phyloP scores from a whole-genome alignment of 2,113 vertebrate species.

The Poecile atricapillus region DNA sequence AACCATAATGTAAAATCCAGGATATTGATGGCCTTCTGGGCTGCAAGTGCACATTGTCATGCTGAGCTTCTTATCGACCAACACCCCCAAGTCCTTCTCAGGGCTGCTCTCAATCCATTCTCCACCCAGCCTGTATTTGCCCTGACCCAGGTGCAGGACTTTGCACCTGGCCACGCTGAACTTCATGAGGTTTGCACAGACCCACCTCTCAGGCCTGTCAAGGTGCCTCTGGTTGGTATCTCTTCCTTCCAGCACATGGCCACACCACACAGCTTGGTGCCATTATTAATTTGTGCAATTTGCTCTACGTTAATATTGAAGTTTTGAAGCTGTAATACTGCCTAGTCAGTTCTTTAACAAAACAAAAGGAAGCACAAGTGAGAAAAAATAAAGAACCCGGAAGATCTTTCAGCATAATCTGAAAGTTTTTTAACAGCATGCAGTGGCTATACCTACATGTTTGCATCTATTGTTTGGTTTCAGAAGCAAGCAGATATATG shows the following conservation, averaged over 20 bases:
- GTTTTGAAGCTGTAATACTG: not conserved
- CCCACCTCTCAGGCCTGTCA: not conserved
- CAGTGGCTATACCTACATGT: not conserved
- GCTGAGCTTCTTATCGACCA: not conserved
- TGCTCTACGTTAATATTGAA: not conserved
- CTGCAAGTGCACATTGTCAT: not conserved
- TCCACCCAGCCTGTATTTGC: not conserved
- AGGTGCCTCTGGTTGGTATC: not conserved
- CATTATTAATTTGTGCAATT: not conserved
- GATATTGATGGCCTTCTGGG: not conserved
- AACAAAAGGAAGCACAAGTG: not conserved
- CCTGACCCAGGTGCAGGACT: not conserved
- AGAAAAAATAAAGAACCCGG: not conserved
- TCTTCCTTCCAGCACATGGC: not conserved
- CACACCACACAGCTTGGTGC: not conserved
- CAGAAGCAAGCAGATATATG: not conserved
- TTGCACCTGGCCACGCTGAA: not conserved
- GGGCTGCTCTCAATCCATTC: not conserved
- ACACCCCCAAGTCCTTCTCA: not conserved
- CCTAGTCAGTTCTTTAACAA: not conserved
- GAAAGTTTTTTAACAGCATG: not conserved
- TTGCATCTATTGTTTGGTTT: not conserved
- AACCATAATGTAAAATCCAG: not conserved
- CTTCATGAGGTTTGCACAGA: not conserved
- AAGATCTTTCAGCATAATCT: not conserved